phyloP scores from a whole-genome alignment of 64 coral and sea anemone species.

The Exaiptasia diaphana region DNA sequence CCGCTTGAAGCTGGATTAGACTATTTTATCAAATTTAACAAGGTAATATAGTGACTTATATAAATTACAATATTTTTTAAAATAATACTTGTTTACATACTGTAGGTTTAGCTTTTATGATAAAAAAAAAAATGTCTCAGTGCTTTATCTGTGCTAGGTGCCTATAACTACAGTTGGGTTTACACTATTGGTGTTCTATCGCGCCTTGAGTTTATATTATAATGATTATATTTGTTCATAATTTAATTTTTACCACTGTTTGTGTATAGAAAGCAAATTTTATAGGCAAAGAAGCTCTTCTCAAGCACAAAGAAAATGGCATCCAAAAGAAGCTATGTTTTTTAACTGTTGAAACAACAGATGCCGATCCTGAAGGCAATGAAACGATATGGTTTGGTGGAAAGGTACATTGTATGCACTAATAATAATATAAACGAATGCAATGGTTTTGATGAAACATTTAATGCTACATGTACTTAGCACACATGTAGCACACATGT shows the following conservation, averaged over 20 bases:
- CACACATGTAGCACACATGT: too few relatives aligned
- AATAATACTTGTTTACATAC: not conserved
- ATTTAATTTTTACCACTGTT: too few relatives aligned
- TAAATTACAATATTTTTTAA: not conserved
- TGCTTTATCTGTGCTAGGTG: not conserved
- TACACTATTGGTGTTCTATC: too few relatives aligned
- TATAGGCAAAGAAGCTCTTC: conserved; percentile 76
- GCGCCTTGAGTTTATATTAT: too few relatives aligned
- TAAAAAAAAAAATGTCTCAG: not conserved
- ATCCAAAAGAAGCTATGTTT: conserved; percentile 75
- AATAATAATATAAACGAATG: not conserved
- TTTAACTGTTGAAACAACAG: conserved; percentile 86
- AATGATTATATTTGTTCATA: too few relatives aligned
- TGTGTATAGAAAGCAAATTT: conserved; percentile 71
- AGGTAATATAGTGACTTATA: conserved; percentile 74
- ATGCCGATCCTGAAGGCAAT: conserved; percentile 92
- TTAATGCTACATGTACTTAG: too few relatives aligned
- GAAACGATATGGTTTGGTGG: conserved; percentile 95
- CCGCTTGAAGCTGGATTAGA: conserved; percentile 88
- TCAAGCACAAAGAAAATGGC: conserved; percentile 72
- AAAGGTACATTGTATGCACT: conserved; percentile 55
- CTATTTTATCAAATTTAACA: conserved; percentile 82
- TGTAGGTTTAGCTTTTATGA: not conserved
- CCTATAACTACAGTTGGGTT: too few relatives aligned
- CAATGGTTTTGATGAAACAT: too few relatives aligned